Conservation (phyloP, 2,113 vertebrate species). For the Hystrix cristata region DNA sequence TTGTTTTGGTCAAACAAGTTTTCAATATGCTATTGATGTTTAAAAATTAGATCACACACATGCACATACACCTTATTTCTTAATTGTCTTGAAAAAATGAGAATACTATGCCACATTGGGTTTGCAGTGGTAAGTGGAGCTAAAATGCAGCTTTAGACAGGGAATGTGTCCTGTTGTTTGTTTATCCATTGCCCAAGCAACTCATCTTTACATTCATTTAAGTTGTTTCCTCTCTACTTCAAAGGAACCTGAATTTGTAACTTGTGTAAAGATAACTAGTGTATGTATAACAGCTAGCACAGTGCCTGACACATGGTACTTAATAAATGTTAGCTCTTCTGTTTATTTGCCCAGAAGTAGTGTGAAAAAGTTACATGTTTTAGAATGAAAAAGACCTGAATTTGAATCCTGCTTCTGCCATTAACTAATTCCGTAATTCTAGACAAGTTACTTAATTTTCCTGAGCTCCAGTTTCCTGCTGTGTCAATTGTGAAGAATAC, state of each 20-base stretch:
- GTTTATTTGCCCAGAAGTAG: not conserved
- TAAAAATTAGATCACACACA: not conserved
- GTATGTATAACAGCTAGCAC: not conserved
- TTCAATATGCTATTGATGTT: not conserved
- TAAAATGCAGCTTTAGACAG: not conserved
- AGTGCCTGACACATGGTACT: not conserved
- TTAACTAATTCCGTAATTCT: not conserved
- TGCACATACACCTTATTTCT: not conserved
- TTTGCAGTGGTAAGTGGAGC: too few relatives aligned
- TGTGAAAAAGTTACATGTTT: not conserved
- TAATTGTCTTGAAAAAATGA: conserved; percentile 25
- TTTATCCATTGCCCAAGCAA: not conserved
- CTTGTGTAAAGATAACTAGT: not conserved
- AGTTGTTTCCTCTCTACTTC: not conserved
- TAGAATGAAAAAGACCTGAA: not conserved
- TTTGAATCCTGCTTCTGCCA: not conserved
- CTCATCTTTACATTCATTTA: not conserved
- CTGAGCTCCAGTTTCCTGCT: not conserved
- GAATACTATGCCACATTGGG: too few relatives aligned
- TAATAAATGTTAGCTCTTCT: not conserved
- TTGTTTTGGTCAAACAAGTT: conserved; percentile 11
- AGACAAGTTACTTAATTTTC: not conserved
- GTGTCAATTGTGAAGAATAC: not conserved
- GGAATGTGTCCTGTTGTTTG: not conserved
- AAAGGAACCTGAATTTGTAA: not conserved